These are phyloP conservation scores for Verasper variegatus DNA, from an alignment of 2,113 vertebrate genomes.

Conservation along the genomic window DNA sequence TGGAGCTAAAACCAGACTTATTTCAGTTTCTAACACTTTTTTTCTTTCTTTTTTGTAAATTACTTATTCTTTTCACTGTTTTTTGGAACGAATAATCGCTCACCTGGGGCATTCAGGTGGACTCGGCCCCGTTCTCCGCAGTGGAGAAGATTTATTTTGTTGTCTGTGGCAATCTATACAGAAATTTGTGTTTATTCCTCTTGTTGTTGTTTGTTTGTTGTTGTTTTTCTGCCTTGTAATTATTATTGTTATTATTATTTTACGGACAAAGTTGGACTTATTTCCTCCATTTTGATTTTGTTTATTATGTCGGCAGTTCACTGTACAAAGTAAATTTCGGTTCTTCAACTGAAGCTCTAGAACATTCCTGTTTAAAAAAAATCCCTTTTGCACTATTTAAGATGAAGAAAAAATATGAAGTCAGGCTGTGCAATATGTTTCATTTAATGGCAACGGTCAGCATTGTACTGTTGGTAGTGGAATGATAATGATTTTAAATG, in stretches of 20 bases:
- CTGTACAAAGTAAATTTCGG: slow-evolving; percentile 16
- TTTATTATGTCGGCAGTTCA: slow-evolving; percentile 81
- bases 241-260: slow-evolving; percentile 66
- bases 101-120: slow-evolving; percentile 78
- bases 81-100: slow-evolving; percentile 58
- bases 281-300: slow-evolving; percentile 80
- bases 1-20: slow-evolving; percentile 79
- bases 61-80: slow-evolving; percentile 80
- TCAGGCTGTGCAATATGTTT: slow-evolving; percentile 98
- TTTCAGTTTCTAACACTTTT: slow-evolving; percentile 88
- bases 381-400: slow-evolving; percentile 99
- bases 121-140: slow-evolving; percentile 84
- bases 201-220: slow-evolving; percentile 52
- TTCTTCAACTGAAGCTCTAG: slow-evolving; percentile 77
- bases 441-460: slow-evolving; percentile 88
- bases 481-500: slow-evolving; percentile 91
- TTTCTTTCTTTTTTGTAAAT: slow-evolving; percentile 64
- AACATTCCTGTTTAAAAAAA: slow-evolving; percentile 95
- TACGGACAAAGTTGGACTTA: slow-evolving; percentile 58
- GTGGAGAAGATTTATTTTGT: slow-evolving; percentile 88
- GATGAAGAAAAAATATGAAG: slow-evolving; percentile 86
- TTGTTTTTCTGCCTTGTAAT: slow-evolving; percentile 57
- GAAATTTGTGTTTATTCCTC: slow-evolving; percentile 86
- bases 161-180: slow-evolving; percentile 94
- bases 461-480: slow-evolving; percentile 93